phyloP scores from a whole-genome alignment of 2,113 vertebrate species.

The Alectura lathami region DNA sequence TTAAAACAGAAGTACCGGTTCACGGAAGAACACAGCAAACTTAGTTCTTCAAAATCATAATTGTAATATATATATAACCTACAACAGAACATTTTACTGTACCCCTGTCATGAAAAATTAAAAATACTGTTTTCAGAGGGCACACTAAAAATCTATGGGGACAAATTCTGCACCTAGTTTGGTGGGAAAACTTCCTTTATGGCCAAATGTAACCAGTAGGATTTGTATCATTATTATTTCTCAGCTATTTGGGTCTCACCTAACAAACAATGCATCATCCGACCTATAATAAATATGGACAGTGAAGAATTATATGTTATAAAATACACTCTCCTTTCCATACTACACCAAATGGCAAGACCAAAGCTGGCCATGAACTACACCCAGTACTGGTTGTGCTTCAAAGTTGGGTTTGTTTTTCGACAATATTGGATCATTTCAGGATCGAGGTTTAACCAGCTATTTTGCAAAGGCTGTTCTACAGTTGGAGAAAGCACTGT shows the following conservation, averaged over 20 bases:
- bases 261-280: neutral
- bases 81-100: neutral
- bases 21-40: neutral
- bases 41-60: neutral
- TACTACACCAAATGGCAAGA: neutral
- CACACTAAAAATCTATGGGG: neutral
- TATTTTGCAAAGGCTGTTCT: constrained; percentile 69
- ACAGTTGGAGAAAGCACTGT: neutral
- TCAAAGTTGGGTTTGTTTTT: constrained; percentile 82
- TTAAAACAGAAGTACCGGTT: neutral
- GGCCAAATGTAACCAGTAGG: neutral
- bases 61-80: neutral
- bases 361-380: constrained; percentile 59
- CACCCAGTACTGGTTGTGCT: constrained; percentile 90
- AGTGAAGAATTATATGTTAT: neutral
- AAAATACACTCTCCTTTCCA: neutral
- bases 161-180: neutral
- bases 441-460: constrained; percentile 78
- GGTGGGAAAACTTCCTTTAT: neutral
- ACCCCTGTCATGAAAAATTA: neutral
- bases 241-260: neutral
- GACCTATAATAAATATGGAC: neutral
- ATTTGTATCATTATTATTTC: neutral
- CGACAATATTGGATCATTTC: constrained; percentile 79
- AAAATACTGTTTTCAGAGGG: neutral